phyloP scores from a whole-genome alignment of 2,113 vertebrate genomes.

The Budorcas taxicolor region DNA sequence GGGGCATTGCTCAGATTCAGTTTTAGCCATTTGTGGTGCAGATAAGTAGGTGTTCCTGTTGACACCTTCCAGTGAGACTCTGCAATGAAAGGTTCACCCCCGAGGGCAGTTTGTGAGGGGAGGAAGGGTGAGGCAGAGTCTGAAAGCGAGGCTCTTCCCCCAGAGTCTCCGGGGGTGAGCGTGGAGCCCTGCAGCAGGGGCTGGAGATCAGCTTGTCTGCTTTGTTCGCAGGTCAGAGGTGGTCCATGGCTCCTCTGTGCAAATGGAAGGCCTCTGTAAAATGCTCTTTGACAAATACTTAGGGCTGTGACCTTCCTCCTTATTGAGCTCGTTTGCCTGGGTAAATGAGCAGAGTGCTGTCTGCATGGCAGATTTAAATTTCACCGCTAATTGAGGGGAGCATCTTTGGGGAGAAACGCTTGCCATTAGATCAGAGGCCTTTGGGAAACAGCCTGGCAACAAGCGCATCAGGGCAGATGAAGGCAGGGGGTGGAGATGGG shows the following conservation, averaged over 20 bases:
- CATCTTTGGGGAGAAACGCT: slow-evolving; percentile 28
- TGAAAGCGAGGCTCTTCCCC: neutral
- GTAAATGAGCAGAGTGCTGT: slow-evolving; percentile 48
- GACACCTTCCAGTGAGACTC: neutral
- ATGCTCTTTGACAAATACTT: neutral
- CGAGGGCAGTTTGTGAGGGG: neutral
- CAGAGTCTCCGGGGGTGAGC: neutral
- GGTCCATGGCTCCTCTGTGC: neutral
- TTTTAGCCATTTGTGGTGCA: neutral
- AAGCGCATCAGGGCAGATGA: neutral
- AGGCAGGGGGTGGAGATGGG: neutral
- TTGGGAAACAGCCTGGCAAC: slow-evolving; percentile 42
- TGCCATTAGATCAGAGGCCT: slow-evolving; percentile 56
- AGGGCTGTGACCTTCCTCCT: neutral
- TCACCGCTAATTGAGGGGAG: slow-evolving; percentile 56
- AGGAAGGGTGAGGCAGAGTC: neutral
- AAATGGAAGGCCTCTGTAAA: slow-evolving; percentile 4
- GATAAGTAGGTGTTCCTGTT: neutral
- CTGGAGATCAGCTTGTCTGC: neutral
- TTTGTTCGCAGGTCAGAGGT: neutral
- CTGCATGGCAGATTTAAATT: slow-evolving; percentile 39
- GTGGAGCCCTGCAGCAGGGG: neutral
- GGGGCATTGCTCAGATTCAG: neutral
- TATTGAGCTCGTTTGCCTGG: neutral
- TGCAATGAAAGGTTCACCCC: neutral